These are phyloP conservation scores for Talpa occidentalis DNA, from an alignment of 2,113 vertebrate genomes.

Conservation along the genomic window DNA sequence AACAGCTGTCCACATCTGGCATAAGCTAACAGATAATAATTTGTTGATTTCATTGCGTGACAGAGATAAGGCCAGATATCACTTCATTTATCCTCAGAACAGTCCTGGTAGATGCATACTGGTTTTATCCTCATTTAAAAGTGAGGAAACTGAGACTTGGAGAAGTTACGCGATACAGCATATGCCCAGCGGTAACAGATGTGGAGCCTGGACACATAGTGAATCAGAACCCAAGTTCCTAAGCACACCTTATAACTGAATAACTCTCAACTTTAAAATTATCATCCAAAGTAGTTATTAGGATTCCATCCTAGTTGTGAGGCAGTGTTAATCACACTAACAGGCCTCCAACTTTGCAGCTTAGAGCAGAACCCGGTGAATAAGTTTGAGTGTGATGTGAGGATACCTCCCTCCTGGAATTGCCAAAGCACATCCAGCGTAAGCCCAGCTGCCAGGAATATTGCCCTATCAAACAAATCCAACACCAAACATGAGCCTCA, in stretches of 20 bases:
- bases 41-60: neutral
- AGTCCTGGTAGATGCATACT: neutral
- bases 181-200: neutral
- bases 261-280: neutral
- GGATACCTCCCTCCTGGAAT: neutral
- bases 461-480: neutral
- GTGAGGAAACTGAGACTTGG: neutral
- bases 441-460: slow-evolving; percentile 2
- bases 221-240: neutral
- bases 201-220: neutral
- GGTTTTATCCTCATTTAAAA: neutral
- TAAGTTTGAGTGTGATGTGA: neutral
- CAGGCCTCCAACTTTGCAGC: neutral
- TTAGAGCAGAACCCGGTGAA: neutral
- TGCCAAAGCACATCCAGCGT: neutral
- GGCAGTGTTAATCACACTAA: neutral
- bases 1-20: neutral
- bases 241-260: neutral
- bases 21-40: neutral
- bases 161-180: neutral
- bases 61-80: neutral
- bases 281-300: neutral
- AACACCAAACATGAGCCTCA: neutral
- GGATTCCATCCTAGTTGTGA: neutral
- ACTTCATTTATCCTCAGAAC: neutral